Conservation (phyloP, 1,140 invertebrate genomes). For the Ericerus pela region DNA sequence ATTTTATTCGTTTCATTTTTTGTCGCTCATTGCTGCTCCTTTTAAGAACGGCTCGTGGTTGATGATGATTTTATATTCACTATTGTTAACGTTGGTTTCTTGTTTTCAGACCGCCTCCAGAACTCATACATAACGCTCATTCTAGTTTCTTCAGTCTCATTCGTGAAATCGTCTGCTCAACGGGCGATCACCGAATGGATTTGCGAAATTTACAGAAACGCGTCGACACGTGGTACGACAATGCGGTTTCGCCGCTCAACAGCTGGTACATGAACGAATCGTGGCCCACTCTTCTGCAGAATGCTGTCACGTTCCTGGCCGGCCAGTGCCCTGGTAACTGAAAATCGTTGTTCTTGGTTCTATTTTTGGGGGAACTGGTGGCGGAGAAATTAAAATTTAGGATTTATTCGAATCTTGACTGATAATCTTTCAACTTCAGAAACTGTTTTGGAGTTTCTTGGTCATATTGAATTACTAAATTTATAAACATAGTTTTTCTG, state of each 20-base stretch:
- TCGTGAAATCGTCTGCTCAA: constrained; percentile 64
- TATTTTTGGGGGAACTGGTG: not conserved
- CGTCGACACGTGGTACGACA: constrained; percentile 61
- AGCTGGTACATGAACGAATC: constrained; percentile 47
- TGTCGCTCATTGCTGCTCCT: too few relatives aligned
- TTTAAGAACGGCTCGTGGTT: too few relatives aligned
- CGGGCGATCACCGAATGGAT: constrained; percentile 63
- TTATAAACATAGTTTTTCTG: too few relatives aligned
- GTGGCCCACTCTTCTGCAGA: constrained; percentile 40
- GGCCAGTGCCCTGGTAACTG: constrained; percentile 56
- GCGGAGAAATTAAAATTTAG: too few relatives aligned
- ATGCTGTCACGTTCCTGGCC: constrained; percentile 71
- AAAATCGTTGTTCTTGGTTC: too few relatives aligned
- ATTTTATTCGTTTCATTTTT: too few relatives aligned
- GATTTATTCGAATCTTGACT: too few relatives aligned
- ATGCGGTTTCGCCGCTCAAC: constrained; percentile 63
- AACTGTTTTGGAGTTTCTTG: too few relatives aligned
- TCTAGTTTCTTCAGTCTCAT: constrained; percentile 67
- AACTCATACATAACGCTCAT: constrained; percentile 56
- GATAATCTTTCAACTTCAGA: too few relatives aligned
- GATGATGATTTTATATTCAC: too few relatives aligned
- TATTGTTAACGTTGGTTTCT: not conserved
- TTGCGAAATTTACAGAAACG: constrained; percentile 55
- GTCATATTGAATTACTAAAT: too few relatives aligned
- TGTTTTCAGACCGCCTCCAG: constrained; percentile 27